Conservation (phyloP, 2,113 vertebrate species). For the Lophotis ruficrista region DNA sequence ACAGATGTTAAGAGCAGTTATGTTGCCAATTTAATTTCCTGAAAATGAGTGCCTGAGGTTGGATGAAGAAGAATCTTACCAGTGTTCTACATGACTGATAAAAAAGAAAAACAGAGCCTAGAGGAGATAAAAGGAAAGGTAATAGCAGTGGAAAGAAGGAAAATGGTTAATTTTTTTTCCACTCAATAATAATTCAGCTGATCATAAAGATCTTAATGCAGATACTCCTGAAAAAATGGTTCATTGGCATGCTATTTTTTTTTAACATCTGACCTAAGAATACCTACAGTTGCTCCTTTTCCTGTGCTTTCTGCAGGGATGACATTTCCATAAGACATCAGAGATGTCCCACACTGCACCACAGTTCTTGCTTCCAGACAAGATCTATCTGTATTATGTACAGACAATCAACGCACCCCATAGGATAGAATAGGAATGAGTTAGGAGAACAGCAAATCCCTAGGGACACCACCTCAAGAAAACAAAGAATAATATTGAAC, state of each 20-base stretch:
- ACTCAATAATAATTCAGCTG: not conserved
- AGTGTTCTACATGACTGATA: not conserved
- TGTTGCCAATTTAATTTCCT: constrained; percentile 62
- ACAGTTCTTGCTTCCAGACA: not conserved
- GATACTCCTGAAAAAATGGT: not conserved
- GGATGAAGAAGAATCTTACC: constrained; percentile 15
- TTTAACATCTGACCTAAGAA: not conserved
- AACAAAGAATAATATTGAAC: not conserved
- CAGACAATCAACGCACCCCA: not conserved
- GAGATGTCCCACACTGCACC: not conserved
- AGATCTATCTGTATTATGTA: not conserved
- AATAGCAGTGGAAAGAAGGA: not conserved
- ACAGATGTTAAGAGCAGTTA: constrained; percentile 40
- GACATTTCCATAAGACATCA: not conserved
- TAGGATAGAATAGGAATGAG: not conserved
- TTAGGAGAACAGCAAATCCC: not conserved
- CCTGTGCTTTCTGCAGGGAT: not conserved
- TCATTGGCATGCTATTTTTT: not conserved
- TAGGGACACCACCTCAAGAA: not conserved
- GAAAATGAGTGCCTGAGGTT: constrained; percentile 48
- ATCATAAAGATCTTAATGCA: not conserved
- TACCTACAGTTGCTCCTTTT: not conserved
- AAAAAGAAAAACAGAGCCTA: not conserved
- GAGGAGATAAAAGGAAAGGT: not conserved
- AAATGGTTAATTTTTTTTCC: not conserved